phyloP scores from a whole-genome alignment of 2,888 invertebrate genomes.

The Polylopha cassiicola region DNA sequence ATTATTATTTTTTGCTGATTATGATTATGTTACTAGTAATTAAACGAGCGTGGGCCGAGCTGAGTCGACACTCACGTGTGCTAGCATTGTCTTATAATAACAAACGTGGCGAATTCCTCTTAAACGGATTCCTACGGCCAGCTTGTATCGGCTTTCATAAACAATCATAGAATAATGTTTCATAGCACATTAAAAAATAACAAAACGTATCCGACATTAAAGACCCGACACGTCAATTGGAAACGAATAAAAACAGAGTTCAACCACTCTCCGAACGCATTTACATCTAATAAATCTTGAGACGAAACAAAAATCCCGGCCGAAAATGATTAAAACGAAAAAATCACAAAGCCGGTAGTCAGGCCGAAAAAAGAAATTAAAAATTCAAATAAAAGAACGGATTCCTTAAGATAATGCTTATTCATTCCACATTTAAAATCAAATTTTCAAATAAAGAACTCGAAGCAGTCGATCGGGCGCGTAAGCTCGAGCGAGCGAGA shows the following conservation, averaged over 20 bases:
- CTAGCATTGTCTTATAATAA: slow-evolving; percentile 51
- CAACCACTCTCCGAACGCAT: slow-evolving; percentile 47
- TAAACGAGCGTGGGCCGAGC: slow-evolving; percentile 37
- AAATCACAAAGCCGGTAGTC: slow-evolving; percentile 63
- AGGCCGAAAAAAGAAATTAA: slow-evolving; percentile 69
- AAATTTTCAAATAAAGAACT: slow-evolving; percentile 76
- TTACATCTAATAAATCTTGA: slow-evolving; percentile 67
- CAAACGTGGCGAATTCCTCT: slow-evolving; percentile 52
- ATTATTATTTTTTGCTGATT: too few species aligned
- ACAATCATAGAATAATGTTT: slow-evolving; percentile 34
- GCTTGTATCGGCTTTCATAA: slow-evolving; percentile 45
- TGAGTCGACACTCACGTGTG: slow-evolving; percentile 41
- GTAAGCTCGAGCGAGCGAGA: slow-evolving; percentile 51
- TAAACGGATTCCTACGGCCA: slow-evolving; percentile 42
- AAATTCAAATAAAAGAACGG: slow-evolving; percentile 73
- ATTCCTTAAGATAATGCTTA: slow-evolving; percentile 76
- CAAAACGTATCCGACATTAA: slow-evolving; percentile 8
- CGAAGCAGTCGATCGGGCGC: slow-evolving; percentile 65
- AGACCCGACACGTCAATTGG: slow-evolving; percentile 14
- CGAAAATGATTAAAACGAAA: slow-evolving; percentile 55
- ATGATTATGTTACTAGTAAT: slow-evolving; percentile 1
- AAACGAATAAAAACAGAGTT: slow-evolving; percentile 33
- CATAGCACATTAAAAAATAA: slow-evolving; percentile 11
- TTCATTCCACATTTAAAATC: slow-evolving; percentile 78
- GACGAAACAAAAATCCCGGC: slow-evolving; percentile 48